Base-by-base conservation (phyloP, 2,888 invertebrate species). In the Lasiommata megera region DNA sequence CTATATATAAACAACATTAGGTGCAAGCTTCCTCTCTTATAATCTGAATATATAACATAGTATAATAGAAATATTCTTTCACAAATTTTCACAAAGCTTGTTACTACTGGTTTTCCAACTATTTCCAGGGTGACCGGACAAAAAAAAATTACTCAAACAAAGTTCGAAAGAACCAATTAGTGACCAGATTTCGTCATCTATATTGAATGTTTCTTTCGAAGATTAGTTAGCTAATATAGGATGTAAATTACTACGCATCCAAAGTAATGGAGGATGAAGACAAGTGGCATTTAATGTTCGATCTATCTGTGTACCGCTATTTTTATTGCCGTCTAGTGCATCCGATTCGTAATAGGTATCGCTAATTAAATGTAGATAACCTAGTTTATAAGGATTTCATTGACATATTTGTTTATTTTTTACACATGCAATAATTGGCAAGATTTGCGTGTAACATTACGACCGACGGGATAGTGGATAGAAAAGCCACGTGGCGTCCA, bases 271-370 rank as follows among this genome's bases (percentile, higher is more conserved):
- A 60, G 60, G 53, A 63, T 60, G 57, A 65, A 62, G 50, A 60
- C 65, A 65, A 67, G 64, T 70, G 67, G 66, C 75, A 77, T 75
- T 78, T 73, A 73, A 67, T 43, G 70, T 58, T 66, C 67, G 66
- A 72, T 68, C 71, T 50, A 12, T 23, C 43, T 41, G 40, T 43
- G 65, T 67, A 63, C 61, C 63, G 71, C 69, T 66, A 69, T 69
- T 77, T 79, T 80, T 80, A 78, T 73, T 68, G 64, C 68, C 62
- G 64, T 67, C 66, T 63, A 68, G 69, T 66, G 65, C 66, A 62
- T 68, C 69, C 70, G 66, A 68, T 67, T 67, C 65, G 64, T 65
- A 69, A 71, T 65, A 48, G 8, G 11, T 18, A 18, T 18, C 18
- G 41, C 18, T 11, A 5, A 23, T 41, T n/a, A 44, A 41, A 41